phyloP scores from a whole-genome alignment of 2,797 vertebrate genomes.

The Phalanger gymnotis region DNA sequence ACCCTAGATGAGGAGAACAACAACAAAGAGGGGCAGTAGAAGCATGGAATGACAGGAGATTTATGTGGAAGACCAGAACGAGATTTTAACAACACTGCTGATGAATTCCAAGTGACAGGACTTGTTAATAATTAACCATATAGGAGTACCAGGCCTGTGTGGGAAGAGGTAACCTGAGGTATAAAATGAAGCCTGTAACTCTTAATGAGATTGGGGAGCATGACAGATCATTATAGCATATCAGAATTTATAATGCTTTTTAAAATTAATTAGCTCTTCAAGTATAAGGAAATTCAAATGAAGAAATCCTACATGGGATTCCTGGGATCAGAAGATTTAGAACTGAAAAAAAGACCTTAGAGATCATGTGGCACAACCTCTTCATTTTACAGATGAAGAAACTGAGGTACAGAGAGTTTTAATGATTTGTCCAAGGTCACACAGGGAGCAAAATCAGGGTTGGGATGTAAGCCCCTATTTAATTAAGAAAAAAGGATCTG shows the following conservation, averaged over 20 bases:
- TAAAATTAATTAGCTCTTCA: conserved; percentile 50
- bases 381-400: neutral
- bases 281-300: conserved; percentile 41
- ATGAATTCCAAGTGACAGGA: conserved; percentile 48
- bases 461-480: neutral
- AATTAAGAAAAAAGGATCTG: neutral
- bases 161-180: neutral
- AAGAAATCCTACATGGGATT: conserved; percentile 11
- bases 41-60: neutral
- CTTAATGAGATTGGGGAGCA: conserved; percentile 14
- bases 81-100: conserved; percentile 17
- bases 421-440: neutral
- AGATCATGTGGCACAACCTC: neutral
- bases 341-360: neutral
- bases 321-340: neutral
- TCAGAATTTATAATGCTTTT: conserved; percentile 56
- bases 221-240: conserved; percentile 47
- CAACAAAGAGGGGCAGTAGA: conserved; percentile 16
- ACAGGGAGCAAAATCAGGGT: neutral
- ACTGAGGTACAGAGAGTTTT: neutral
- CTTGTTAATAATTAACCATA: conserved; percentile 56
- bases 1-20: neutral
- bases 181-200: conserved; percentile 10
- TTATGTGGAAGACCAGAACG: conserved; percentile 22
- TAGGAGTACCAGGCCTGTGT: conserved; percentile 15